phyloP scores from a whole-genome alignment of 2,113 vertebrate genomes.

The Origma solitaria region DNA sequence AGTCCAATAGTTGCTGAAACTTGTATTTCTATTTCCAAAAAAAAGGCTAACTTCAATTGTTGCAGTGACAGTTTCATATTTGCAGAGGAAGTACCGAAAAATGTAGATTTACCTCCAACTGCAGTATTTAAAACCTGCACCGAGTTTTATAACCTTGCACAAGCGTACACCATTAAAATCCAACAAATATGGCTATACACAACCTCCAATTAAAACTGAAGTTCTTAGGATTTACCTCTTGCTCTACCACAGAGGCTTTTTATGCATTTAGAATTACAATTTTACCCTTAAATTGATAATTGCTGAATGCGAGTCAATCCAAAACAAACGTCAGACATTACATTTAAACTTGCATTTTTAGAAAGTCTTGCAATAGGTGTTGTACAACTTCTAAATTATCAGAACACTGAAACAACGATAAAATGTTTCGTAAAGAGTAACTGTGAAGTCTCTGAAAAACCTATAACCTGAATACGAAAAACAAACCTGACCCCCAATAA shows the following conservation, averaged over 20 bases:
- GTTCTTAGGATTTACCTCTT: constrained; percentile 39
- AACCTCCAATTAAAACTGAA: neutral
- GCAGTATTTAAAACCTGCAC: neutral
- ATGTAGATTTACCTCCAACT: neutral
- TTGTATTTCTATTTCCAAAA: neutral
- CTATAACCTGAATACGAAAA: neutral
- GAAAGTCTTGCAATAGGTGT: neutral
- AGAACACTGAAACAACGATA: neutral
- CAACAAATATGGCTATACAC: constrained; percentile 47
- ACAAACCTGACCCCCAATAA: neutral
- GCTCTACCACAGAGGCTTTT: constrained; percentile 14
- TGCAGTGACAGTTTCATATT: neutral
- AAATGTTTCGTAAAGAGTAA: neutral
- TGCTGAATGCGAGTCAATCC: neutral
- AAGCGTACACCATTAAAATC: neutral
- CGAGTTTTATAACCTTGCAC: neutral
- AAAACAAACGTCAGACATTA: neutral
- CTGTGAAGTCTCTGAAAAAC: neutral
- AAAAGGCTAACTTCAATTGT: neutral
- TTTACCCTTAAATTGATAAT: neutral
- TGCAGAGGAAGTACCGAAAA: neutral
- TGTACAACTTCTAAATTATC: constrained; percentile 15
- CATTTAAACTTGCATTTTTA: constrained; percentile 46
- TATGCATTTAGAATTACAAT: neutral
- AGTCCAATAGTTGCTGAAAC: neutral